Percentiles rank a stretch among this genome's conserved stretches.
These are phyloP conservation scores for Catocala sponsa DNA, from an alignment of 2,888 invertebrate species.

Conservation along the genomic window DNA sequence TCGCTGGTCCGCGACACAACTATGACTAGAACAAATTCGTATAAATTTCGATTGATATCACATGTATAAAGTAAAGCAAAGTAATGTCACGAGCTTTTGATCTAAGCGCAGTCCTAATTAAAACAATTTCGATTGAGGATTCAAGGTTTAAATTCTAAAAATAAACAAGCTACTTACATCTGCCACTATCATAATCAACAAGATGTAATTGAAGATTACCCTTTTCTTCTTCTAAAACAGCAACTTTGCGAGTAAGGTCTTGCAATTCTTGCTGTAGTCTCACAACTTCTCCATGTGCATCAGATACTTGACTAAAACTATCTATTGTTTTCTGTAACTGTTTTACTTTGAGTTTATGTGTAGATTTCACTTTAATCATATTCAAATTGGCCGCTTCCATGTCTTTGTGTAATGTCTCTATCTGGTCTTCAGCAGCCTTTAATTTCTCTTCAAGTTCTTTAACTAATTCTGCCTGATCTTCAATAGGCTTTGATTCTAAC, in stretches of 20 bases:
- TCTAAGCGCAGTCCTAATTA: no score
- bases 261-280: slow-evolving; percentile 89
- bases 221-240: slow-evolving; percentile 96
- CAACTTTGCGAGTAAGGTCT: slow-evolving; percentile 91
- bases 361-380: slow-evolving; percentile 92
- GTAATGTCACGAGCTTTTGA: no score
- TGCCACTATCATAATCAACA: slow-evolving; percentile 93
- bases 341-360: slow-evolving; percentile 91
- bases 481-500: slow-evolving; percentile 36
- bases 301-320: slow-evolving; percentile 90
- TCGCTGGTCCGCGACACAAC: no score
- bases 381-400: slow-evolving; percentile 92
- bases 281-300: slow-evolving; percentile 90
- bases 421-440: slow-evolving; percentile 77
- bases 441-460: slow-evolving; percentile 79
- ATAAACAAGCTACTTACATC: slow-evolving; percentile 81
- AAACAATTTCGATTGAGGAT: no score
- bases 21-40: no score
- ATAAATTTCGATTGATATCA: no score
- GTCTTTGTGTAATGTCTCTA: slow-evolving; percentile 89
- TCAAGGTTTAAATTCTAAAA: not conserved
- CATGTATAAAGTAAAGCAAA: no score
- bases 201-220: slow-evolving; percentile 95
- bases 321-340: slow-evolving; percentile 93
- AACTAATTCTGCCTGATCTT: slow-evolving; percentile 43